Conservation (phyloP, 2,888 invertebrate genomes). For the Acrobasis suavella region DNA sequence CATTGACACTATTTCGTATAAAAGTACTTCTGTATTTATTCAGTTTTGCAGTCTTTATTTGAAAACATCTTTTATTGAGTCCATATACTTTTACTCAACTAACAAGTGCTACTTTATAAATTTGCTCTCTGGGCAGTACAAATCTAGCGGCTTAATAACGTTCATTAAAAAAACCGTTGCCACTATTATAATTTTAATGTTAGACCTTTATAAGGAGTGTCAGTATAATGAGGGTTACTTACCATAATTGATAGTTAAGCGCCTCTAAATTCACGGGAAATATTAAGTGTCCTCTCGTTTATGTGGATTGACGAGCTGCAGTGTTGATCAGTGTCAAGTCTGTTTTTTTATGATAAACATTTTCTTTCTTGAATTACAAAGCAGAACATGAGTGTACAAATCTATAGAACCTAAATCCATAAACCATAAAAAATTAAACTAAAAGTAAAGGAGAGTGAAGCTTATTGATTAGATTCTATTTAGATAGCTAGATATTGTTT, state of each 20-base stretch:
- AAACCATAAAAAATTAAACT: no score
- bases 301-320: not conserved
- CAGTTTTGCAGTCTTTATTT: not conserved
- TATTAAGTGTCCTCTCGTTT: not conserved
- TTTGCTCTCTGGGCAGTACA: not conserved
- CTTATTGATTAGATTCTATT: no score
- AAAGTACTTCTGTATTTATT: no score
- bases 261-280: not conserved
- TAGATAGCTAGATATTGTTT: no score
- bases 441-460: no score
- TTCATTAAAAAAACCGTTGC: not conserved
- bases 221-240: not conserved
- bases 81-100: not conserved
- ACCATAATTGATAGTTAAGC: not conserved
- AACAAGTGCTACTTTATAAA: not conserved
- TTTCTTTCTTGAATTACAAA: no score
- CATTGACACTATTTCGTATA: no score
- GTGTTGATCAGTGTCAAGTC: no score
- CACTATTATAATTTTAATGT: not conserved
- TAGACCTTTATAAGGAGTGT: not conserved
- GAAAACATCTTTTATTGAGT: not conserved
- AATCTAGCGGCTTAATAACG: not conserved
- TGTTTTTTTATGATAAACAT: no score
- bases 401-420: no score
- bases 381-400: no score